Conservation (phyloP, 2,113 vertebrate genomes). For the Anguilla rostrata region DNA sequence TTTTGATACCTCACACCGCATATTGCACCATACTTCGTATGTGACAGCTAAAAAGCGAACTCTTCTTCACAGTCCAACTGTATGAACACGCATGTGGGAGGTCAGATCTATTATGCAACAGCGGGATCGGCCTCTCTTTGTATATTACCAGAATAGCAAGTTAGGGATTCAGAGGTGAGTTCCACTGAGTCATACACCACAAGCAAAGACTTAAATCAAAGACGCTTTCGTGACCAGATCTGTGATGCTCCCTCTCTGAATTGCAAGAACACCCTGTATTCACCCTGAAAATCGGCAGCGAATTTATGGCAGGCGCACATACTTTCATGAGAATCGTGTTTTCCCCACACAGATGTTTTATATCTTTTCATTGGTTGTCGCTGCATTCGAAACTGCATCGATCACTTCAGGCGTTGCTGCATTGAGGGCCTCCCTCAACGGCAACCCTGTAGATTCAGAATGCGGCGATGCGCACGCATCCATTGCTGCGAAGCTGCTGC, state of each 20-base stretch:
- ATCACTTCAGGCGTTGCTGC: slow-evolving; percentile 35
- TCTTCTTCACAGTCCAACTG: background rate
- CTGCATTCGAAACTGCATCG: slow-evolving; percentile 40
- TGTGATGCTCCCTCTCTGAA: background rate
- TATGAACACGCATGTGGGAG: background rate
- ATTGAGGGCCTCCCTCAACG: slow-evolving; percentile 39
- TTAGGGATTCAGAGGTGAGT: background rate
- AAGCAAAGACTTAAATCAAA: no score
- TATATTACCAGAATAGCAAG: background rate
- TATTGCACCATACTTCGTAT: no score
- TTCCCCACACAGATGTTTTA: background rate
- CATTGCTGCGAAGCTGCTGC: slow-evolving; percentile 41
- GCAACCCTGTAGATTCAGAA: slow-evolving; percentile 48
- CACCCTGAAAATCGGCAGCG: background rate
- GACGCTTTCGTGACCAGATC: no score
- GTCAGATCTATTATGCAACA: background rate
- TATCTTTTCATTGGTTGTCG: slow-evolving; percentile 31
- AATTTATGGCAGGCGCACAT: background rate
- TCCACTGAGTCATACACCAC: no score
- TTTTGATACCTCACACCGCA: no score
- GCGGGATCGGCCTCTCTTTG: background rate
- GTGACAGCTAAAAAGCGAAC: no score
- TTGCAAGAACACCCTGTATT: background rate
- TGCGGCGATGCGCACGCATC: slow-evolving; percentile 49
- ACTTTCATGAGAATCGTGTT: background rate